phyloP scores from a whole-genome alignment of 92 coral and sea anemone species.

The Blastomussa wellsi region DNA sequence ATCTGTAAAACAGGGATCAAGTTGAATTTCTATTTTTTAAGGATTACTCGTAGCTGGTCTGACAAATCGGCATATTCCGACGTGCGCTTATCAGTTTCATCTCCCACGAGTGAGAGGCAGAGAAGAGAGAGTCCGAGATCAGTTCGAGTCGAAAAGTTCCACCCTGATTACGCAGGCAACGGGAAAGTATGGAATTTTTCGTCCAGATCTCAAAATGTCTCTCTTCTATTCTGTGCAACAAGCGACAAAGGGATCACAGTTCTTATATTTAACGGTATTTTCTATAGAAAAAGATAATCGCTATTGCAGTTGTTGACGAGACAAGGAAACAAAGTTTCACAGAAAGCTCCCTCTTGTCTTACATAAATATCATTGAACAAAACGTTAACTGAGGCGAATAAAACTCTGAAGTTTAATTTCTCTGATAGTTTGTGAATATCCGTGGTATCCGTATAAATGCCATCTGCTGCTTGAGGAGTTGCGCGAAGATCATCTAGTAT shows the following conservation, averaged over 20 bases:
- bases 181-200: background rate
- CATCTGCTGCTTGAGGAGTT: background rate
- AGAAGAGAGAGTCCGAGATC: no score
- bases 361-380: background rate
- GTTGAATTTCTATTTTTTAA: no score
- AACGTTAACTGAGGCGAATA: background rate
- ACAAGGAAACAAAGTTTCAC: background rate
- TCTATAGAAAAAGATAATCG: background rate
- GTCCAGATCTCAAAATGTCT: background rate
- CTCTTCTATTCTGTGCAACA: background rate
- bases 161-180: background rate
- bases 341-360: background rate
- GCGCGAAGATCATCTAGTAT: background rate
- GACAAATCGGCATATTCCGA: no score
- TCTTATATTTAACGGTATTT: background rate
- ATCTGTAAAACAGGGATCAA: background rate
- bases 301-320: background rate
- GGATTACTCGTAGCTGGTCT: no score
- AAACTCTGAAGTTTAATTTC: background rate
- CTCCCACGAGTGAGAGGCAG: no score
- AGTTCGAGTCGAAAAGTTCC: background rate
- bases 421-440: constrained; percentile 1
- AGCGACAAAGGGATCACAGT: background rate
- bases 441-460: background rate
- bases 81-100: no score